These are phyloP conservation scores for Caenorhabditis uteleia DNA, from an alignment of 2,888 invertebrate genomes.

Conservation along the genomic window DNA sequence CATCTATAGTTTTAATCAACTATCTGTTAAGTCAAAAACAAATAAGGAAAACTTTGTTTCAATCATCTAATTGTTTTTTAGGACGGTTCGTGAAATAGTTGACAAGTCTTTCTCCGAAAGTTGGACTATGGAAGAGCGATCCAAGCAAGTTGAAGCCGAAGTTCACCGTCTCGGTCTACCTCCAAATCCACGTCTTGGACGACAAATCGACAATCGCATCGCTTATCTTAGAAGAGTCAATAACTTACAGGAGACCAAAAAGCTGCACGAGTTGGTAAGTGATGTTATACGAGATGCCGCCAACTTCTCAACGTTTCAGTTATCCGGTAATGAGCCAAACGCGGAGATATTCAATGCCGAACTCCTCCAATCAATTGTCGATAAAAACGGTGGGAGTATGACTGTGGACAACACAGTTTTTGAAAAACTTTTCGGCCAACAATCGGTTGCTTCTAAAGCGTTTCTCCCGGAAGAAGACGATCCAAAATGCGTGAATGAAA, in stretches of 20 bases:
- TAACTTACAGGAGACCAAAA: constrained; percentile 44
- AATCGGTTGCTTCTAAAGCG: constrained; percentile 6
- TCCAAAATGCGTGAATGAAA: too few species aligned
- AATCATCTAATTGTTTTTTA: constrained; percentile 7
- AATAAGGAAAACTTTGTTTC: too few species aligned
- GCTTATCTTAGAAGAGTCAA: constrained; percentile 55
- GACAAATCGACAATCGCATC: constrained; percentile 56
- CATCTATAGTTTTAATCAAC: not conserved
- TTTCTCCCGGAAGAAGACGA: too few species aligned
- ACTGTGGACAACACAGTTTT: constrained; percentile 14
- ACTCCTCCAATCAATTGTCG: constrained; percentile 19
- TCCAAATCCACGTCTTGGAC: constrained; percentile 46
- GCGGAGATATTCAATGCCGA: constrained; percentile 5
- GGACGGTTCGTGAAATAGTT: constrained; percentile 54
- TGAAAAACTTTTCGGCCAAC: constrained; percentile 9
- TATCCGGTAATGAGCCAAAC: not conserved
- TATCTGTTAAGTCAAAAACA: not conserved
- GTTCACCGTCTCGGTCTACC: constrained; percentile 50
- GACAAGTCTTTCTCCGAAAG: constrained; percentile 49
- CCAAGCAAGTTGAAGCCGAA: constrained; percentile 46
- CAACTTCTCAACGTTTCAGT: too few species aligned
- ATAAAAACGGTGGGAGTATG: constrained; percentile 23
- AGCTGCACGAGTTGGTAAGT: constrained; percentile 23
- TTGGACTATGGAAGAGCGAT: constrained; percentile 38
- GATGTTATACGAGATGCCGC: not conserved